Percentiles rank a stretch among this genome's conserved stretches.
Conservation (phyloP, 2,797 vertebrate species). For the Serranus cabrilla region DNA sequence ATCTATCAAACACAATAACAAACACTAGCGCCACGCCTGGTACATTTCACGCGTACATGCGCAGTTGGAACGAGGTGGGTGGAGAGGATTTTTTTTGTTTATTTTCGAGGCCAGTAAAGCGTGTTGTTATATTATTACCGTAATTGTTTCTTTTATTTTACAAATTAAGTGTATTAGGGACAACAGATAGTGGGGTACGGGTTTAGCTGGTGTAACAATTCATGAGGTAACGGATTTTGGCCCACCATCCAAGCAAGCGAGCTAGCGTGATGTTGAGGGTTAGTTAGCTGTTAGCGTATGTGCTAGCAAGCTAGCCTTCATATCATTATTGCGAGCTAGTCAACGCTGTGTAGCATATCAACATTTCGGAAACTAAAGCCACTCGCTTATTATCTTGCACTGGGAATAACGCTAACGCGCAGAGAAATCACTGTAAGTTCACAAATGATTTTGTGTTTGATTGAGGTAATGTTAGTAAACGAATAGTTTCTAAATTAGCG, state of each 20-base stretch:
- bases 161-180: no score
- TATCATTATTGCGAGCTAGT: constrained; percentile 16
- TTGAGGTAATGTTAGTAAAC: neutral
- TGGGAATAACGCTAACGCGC: neutral
- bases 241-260: constrained; percentile 5
- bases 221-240: neutral
- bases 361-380: neutral
- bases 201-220: neutral
- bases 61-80: constrained; percentile 58
- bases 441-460: neutral
- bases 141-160: neutral
- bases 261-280: constrained; percentile 48
- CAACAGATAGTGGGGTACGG: neutral
- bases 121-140: neutral
- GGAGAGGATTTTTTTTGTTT: constrained; percentile 74
- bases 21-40: constrained; percentile 60
- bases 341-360: neutral
- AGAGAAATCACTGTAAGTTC: constrained; percentile 46
- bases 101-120: constrained; percentile 70
- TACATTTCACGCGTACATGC: constrained; percentile 40
- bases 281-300: constrained; percentile 61
- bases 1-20: neutral
- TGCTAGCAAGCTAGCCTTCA: constrained; percentile 48
- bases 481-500: neutral
- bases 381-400: neutral